Base-by-base conservation (phyloP, 2,888 invertebrate species). In the Glomeris marginata region DNA sequence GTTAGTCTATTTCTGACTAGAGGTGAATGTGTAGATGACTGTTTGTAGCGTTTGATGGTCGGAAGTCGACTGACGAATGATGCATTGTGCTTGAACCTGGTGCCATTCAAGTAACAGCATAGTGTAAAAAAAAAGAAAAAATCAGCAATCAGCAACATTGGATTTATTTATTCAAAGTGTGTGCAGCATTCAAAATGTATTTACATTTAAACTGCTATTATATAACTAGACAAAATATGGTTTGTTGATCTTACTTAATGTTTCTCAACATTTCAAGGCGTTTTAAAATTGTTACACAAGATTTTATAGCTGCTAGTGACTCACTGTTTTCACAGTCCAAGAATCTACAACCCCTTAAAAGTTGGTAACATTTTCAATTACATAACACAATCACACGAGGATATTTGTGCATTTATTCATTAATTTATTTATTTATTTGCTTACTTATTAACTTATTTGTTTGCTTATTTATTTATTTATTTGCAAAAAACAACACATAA, bases 41-140 rank as follows among this genome's bases (percentile, higher is more conserved):
- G 59, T 49, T 61, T 61, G 52, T 59, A 58, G 28, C 85, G 76
- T 54, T 85, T 77, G 68, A 86, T 85, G 56, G 85, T 86, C 61
- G 88, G 87, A 69, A 88, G 75, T 60, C 88, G 78, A 63, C 87
- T 85, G 67, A 88, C 87, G 72, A 90, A 90, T 51, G 88, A 88
- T 60, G 87, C 82, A 72, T 88, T 88, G 76, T 86, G 85, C 75
- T 88, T 87, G 76, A 86, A 88, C 69, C 85, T 85, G 52, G 16
- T 72, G 74, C 54, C 60, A 56, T 53, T 41, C 41, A 47, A 44
- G 41, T 52, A 53, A 40, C 46, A 21, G 42, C 13, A 11, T 6
- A 21, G 16, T 45, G 18, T 18, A 18, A 2, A 47, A 13, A 21
- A 47, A 47, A 20, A 36, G 45, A 45, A 35, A 34, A 43, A 21